Evolutionary conservation across 2,888 invertebrate genomes (phyloP).

Genomic region (Erebia ligea): DNA sequence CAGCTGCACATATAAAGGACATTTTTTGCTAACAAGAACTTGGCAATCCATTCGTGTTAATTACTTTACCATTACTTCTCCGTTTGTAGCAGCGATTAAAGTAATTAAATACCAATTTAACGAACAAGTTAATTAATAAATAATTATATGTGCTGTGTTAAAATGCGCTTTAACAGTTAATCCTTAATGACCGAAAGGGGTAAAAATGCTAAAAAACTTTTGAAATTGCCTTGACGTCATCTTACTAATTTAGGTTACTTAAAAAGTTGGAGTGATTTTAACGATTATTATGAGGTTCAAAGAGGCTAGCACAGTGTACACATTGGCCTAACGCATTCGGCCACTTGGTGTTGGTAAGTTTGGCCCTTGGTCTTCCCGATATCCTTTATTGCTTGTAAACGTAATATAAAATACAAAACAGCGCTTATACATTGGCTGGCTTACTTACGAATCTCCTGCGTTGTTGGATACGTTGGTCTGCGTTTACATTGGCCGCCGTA

Average conservation of each 20-base stretch:
- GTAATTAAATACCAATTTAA: conserved; percentile 9
- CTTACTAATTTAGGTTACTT: neutral
- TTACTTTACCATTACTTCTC: conserved; percentile 1
- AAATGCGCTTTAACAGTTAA: conserved; percentile 9
- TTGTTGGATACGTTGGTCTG: no score
- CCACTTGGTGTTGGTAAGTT: no score
- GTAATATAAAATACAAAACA: no score
- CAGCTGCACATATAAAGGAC: conserved; percentile 2
- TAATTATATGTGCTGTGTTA: conserved; percentile 10
- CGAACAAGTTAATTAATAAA: conserved; percentile 14
- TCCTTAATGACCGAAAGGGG: neutral
- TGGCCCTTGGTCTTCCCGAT: no score
- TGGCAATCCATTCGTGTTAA: neutral
- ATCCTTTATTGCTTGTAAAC: no score
- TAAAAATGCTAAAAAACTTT: neutral
- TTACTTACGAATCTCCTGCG: no score
- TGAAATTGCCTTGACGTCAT: neutral
- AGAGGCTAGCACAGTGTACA: no score
- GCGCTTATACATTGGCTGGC: no score
- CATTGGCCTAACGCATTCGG: neutral
- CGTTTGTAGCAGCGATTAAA: conserved; percentile 9
- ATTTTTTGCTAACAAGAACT: conserved; percentile 12
- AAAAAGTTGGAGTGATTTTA: neutral
- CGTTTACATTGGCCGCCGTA: no score
- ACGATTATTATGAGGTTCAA: no score